Conservation (phyloP, 2,113 vertebrate genomes). For the Pomatorhinus ruficollis region DNA sequence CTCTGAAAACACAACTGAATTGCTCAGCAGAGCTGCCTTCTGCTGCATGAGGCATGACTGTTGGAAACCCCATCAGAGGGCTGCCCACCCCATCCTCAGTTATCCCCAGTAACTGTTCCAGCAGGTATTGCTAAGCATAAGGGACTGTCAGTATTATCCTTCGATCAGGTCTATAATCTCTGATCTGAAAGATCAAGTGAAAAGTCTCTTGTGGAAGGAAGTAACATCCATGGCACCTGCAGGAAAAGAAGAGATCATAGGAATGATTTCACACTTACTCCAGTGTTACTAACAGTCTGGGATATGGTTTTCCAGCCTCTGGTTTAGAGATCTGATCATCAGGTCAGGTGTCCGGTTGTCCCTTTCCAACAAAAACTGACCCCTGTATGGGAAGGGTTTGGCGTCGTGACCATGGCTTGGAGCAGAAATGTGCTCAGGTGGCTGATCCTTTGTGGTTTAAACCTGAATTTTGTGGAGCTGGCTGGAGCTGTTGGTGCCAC, state of each 20-base stretch:
- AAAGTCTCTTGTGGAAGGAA: slow-evolving; percentile 59
- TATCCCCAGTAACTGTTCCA: neutral
- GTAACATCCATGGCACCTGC: neutral
- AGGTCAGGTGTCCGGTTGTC: neutral
- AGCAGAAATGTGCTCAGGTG: neutral
- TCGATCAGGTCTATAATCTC: slow-evolving; percentile 63
- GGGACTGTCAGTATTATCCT: neutral
- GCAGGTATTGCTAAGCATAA: neutral
- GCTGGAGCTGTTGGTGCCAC: neutral
- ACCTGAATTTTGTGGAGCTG: neutral
- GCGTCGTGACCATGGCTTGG: neutral
- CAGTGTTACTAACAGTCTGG: neutral
- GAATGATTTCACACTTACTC: neutral
- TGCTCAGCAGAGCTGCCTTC: slow-evolving; percentile 9
- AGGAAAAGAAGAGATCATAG: neutral
- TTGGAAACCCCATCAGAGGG: neutral
- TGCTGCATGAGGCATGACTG: neutral
- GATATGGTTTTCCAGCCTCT: neutral
- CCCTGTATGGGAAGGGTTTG: neutral
- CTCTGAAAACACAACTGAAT: neutral
- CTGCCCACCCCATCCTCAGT: neutral
- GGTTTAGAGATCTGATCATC: neutral
- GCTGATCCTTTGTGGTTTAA: neutral
- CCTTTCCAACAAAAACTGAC: neutral
- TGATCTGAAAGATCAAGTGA: slow-evolving; percentile 77